A percentile compares a stretch with the other conserved stretches of the same genome.
Conservation (phyloP, 2,888 invertebrate genomes). For the Nomada goodeniana region DNA sequence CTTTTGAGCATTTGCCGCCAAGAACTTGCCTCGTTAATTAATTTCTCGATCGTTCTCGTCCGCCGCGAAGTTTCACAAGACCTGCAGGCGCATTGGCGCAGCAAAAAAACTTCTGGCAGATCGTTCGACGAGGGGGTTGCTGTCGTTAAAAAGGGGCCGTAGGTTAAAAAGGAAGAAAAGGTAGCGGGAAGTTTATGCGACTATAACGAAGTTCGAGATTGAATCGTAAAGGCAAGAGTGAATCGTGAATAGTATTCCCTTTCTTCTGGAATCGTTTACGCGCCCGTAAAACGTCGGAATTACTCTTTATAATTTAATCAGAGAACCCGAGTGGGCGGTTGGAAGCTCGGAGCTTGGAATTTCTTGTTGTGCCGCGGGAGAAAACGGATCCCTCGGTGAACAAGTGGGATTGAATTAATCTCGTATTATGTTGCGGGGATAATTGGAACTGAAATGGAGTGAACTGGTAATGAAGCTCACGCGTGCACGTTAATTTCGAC, state of each 20-base stretch:
- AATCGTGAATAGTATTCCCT: neutral
- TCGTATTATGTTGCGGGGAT: too few species aligned
- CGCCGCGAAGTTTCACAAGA: neutral
- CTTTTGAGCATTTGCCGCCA: neutral
- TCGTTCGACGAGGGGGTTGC: neutral
- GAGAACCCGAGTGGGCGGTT: too few species aligned
- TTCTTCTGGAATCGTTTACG: conserved; percentile 10
- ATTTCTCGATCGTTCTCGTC: conserved; percentile 19
- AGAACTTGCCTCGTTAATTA: conserved; percentile 53
- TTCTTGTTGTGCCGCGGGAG: too few species aligned
- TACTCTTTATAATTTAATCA: conserved; percentile 14
- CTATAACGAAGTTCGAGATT: conserved; percentile 4
- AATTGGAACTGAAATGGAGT: too few species aligned
- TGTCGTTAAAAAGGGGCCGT: neutral
- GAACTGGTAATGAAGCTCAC: too few species aligned
- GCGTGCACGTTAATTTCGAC: too few species aligned
- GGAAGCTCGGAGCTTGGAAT: too few species aligned
- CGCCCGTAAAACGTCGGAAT: neutral
- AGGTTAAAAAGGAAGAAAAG: neutral
- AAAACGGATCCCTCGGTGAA: too few species aligned
- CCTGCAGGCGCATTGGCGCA: neutral
- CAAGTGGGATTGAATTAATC: too few species aligned
- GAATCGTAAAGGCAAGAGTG: conserved; percentile 2
- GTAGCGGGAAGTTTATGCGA: neutral
- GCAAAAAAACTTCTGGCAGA: neutral